Evolutionary conservation across 2,113 vertebrate genomes (phyloP), one percentile per base, ranked within the genome.

Genomic region (Rynchops niger): DNA sequence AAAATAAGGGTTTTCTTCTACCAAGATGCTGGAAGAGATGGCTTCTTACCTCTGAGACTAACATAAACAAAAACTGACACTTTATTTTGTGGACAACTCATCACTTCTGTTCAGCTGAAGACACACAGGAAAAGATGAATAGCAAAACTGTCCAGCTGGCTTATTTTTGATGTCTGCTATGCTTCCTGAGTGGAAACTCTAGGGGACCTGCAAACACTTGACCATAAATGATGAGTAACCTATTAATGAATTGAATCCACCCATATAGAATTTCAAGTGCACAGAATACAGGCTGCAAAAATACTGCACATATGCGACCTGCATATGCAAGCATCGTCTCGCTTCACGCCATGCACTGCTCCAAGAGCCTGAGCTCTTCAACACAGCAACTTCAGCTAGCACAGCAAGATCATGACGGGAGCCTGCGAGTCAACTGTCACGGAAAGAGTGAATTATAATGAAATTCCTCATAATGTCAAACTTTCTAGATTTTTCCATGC

Each of bases 41-140:
- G 36, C 80, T 76, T 71, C 69, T 80, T 82, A 86, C 90, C 50
- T 45, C 27, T 1, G 7, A 94, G 88, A 74, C 45, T 34, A 26
- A 80, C 61, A 71, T 66, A 88, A 95, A 93, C 50, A 79, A 94
- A 94, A 84, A 3, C 15, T 87, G 88, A 80, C 70, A 20, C n/a
- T 94, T 89, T 69, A 74, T 70, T 88, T 87, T 56, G 34, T 29
- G 78, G 66, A 47, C 50, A 42, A 30, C 87, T 87, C 84, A 38
- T 93, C 88, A 83, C 52, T 95, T 72, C 95, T 80, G 55, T 53
- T 88, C 87, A 77, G 80, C 74, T 72, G 81, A 83, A 93, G 88
- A 56, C 82, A 74, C 38, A 21, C 21, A 71, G 66, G 50, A 71
- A 30, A 84, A 91, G 91, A 97, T 9, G 61, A 88, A 85, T 15